Evolutionary conservation across 2,888 invertebrate genomes (phyloP).

Genomic region (Synanthedon formicaeformis): DNA sequence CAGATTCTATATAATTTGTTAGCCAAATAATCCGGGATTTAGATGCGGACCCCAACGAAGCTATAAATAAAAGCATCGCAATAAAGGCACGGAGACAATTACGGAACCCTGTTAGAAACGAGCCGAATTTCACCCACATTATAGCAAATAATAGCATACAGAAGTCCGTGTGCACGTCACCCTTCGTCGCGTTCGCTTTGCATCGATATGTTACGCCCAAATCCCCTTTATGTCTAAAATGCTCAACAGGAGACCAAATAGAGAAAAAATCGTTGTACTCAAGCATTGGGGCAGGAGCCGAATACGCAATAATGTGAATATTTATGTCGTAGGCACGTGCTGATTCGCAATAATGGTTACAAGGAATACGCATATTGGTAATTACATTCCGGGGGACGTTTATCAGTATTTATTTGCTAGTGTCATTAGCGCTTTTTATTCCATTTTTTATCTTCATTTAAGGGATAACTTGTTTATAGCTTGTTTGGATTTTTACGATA

Average conservation of each 20-base stretch:
- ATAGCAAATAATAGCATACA: constrained; percentile 66
- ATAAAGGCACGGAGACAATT: constrained; percentile 62
- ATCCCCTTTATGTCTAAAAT: constrained; percentile 60
- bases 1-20: constrained; percentile 68
- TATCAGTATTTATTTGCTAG: constrained; percentile 18
- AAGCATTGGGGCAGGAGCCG: constrained; percentile 32
- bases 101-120: constrained; percentile 48
- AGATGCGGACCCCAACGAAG: constrained; percentile 35
- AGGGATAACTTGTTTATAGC: neutral
- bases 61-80: constrained; percentile 34
- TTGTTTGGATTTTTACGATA: too few relatives aligned
- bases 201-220: constrained; percentile 58
- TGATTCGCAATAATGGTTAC: constrained; percentile 53
- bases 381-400: constrained; percentile 33
- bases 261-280: constrained; percentile 38
- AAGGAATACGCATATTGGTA: constrained; percentile 61
- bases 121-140: constrained; percentile 67
- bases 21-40: constrained; percentile 69
- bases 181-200: constrained; percentile 33
- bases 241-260: constrained; percentile 54
- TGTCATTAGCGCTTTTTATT: neutral
- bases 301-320: constrained; percentile 60
- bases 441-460: neutral
- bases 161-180: constrained; percentile 49
- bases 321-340: constrained; percentile 65